Conservation (phyloP, 2,888 invertebrate genomes). For the Troides aeacus region DNA sequence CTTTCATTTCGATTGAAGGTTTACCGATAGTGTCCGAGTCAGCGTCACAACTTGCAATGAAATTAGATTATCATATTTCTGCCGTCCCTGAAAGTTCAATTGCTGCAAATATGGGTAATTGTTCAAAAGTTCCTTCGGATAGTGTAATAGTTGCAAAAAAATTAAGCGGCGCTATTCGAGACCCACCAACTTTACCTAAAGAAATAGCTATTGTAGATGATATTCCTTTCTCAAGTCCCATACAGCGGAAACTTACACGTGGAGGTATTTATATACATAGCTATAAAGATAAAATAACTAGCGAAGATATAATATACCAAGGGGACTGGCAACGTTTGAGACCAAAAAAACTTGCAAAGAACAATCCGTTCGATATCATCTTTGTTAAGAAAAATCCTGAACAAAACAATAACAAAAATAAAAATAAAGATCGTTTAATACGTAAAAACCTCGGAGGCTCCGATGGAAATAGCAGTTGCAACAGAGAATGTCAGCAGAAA, state of each 20-base stretch:
- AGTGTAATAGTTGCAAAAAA: constrained; percentile 28
- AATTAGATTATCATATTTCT: constrained; percentile 43
- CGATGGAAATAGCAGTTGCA: not conserved
- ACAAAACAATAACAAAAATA: constrained; percentile 29
- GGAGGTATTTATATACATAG: constrained; percentile 68
- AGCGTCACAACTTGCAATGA: constrained; percentile 26
- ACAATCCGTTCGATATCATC: constrained; percentile 36
- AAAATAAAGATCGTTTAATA: constrained; percentile 8
- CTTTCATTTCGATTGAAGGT: constrained; percentile 31
- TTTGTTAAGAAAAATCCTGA: constrained; percentile 13
- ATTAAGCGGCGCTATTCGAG: constrained; percentile 38
- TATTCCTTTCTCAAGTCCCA: constrained; percentile 36
- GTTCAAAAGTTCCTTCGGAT: constrained; percentile 29
- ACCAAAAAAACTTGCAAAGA: constrained; percentile 41
- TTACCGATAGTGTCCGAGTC: constrained; percentile 2
- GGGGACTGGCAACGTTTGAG: constrained; percentile 62
- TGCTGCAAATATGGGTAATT: constrained; percentile 24
- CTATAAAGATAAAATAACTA: constrained; percentile 55
- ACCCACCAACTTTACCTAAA: constrained; percentile 35
- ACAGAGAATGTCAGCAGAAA: not conserved
- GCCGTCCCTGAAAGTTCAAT: constrained; percentile 38
- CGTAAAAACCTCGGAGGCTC: not conserved
- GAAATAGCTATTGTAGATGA: constrained; percentile 31
- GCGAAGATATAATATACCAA: constrained; percentile 68
- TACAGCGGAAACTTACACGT: constrained; percentile 48